phyloP scores from a whole-genome alignment of 35 echinoderm and acorn worm species.

The Eucidaris tribuloides region DNA sequence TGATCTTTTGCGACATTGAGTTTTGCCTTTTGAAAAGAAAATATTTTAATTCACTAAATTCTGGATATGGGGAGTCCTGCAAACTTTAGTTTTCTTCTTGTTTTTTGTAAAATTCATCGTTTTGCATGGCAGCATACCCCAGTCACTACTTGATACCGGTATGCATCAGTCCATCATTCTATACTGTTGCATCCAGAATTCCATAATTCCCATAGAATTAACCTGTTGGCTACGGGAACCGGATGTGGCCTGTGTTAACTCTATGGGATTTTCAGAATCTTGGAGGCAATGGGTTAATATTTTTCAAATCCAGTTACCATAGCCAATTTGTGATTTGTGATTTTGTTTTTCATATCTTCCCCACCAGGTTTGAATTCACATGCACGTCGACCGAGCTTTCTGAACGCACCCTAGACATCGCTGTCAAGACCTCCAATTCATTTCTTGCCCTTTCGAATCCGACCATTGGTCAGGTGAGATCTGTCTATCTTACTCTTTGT shows the following conservation, averaged over 20 bases:
- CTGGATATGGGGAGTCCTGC: too few relatives aligned
- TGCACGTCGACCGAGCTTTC: not conserved
- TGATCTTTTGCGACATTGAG: too few relatives aligned
- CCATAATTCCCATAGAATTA: not conserved
- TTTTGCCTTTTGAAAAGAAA: too few relatives aligned
- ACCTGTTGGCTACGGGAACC: not conserved
- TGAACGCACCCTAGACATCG: conserved; percentile 49
- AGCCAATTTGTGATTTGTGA: not conserved
- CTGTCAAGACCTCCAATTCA: conserved; percentile 58
- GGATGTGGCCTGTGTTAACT: not conserved
- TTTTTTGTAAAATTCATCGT: too few relatives aligned
- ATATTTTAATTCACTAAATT: too few relatives aligned
- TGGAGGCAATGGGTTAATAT: not conserved
- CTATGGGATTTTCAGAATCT: not conserved
- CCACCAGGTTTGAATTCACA: conserved; percentile 34
- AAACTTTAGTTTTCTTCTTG: too few relatives aligned
- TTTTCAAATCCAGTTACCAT: not conserved
- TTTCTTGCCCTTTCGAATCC: conserved; percentile 50
- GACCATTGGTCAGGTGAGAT: conserved; percentile 44
- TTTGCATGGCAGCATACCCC: too few relatives aligned
- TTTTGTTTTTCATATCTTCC: not conserved
- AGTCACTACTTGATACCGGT: too few relatives aligned
- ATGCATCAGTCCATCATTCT: too few relatives aligned
- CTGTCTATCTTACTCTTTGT: not conserved
- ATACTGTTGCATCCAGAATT: not conserved